Evolutionary conservation across 2,888 invertebrate genomes (phyloP), one percentile per base, ranked within the genome.

Genomic region (Keiferia lycopersicella): DNA sequence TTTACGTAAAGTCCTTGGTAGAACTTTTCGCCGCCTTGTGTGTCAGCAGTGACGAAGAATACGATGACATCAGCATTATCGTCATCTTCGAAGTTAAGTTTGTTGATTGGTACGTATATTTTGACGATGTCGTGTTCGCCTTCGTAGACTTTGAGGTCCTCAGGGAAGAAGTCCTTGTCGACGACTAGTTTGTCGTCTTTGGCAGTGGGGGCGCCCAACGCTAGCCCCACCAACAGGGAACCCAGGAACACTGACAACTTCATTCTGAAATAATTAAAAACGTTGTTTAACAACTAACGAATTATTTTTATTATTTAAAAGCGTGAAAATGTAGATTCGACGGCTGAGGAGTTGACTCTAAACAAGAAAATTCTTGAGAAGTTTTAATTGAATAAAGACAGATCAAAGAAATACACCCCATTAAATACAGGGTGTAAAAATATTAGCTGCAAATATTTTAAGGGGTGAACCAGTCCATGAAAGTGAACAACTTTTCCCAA

Each of bases 11-110:
- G 71, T 18, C 83, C 83, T 73, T 77, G 70, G 63, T 80, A 70
- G 0, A 71, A 68, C 60, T 59, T 69, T 16, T 71, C 61, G 1
- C 75, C 79, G 2, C 71, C 66, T 18, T 71, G 67, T 2, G 66
- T 61, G 16, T 82, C 82, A 39, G 77, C 82, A 72, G 74, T 70
- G 11, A 74, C 74, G 50, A 81, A 80, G 69, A 82, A 85, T 6
- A 72, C 16, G 0, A 68, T 2, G 7, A 64, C 26, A 0, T 70
- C 59, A 22, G 56, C 45, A 8, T 67, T 61, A 2, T 63, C 50
- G 34, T 63, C 65, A 4, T 69, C 68, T 0, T 71, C 73, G n/a
- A 80, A 73, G 67, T 80, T 80, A 0, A 80, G 65, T 11, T 69
- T 66, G 61, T 81, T 82, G 2, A 82, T 8, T 0, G 82, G 81